Conservation (phyloP, 2,888 invertebrate species). For the Seira sanloemensis region DNA sequence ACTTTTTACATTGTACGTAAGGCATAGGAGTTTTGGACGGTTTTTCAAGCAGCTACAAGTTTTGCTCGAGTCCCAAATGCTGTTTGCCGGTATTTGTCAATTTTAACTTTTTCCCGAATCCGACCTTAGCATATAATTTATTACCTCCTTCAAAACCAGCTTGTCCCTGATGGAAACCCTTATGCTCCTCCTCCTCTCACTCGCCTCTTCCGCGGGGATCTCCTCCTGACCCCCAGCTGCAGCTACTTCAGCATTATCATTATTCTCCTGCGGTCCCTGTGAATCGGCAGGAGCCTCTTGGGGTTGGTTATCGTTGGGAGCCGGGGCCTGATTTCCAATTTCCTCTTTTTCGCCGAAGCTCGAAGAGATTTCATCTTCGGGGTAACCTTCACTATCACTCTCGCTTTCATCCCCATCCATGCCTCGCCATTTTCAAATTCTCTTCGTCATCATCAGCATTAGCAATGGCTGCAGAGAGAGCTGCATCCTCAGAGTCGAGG, state of each 20-base stretch:
- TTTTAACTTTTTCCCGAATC: background rate
- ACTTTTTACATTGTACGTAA: too few relatives aligned
- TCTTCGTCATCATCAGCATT: too few relatives aligned
- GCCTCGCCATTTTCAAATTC: too few relatives aligned
- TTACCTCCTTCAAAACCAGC: conserved; percentile 25
- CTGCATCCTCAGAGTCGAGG: too few relatives aligned
- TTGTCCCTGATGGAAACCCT: background rate
- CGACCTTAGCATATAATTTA: too few relatives aligned
- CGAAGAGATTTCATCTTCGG: background rate
- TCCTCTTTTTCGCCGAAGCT: background rate
- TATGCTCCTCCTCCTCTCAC: background rate
- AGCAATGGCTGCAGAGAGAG: too few relatives aligned
- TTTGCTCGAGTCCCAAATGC: background rate
- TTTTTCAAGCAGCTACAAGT: background rate
- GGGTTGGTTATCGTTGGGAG: too few relatives aligned
- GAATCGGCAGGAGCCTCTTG: too few relatives aligned
- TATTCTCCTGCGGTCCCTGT: background rate
- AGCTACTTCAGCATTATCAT: background rate
- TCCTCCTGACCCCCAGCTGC: too few relatives aligned
- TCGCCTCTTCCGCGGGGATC: background rate
- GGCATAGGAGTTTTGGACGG: too few relatives aligned
- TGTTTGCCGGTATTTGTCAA: background rate
- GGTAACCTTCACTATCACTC: background rate
- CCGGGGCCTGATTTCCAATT: too few relatives aligned
- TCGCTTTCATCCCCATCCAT: too few relatives aligned